These are phyloP conservation scores for Dasyprocta punctata DNA, from an alignment of 2,113 vertebrate species.

Conservation along the genomic window DNA sequence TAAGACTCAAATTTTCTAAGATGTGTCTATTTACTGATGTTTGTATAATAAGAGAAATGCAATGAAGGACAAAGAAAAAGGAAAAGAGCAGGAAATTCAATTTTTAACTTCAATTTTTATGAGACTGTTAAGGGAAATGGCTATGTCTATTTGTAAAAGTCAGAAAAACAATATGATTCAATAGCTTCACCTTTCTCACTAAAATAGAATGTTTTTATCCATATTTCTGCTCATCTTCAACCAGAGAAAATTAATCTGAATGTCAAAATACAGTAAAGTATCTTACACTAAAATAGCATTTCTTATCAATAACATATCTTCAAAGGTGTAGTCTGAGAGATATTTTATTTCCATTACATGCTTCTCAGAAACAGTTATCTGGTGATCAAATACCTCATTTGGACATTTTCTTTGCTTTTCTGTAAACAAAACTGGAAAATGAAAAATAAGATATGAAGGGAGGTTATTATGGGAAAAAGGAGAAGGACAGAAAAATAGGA, in stretches of 20 bases:
- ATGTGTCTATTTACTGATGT: not conserved
- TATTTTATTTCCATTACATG: not conserved
- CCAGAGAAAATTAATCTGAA: slow-evolving; percentile 63
- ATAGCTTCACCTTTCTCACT: slow-evolving; percentile 55
- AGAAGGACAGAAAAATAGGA: not conserved
- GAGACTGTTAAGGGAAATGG: not conserved
- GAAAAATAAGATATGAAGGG: not conserved
- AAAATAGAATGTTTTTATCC: slow-evolving; percentile 11
- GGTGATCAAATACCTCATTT: slow-evolving; percentile 31
- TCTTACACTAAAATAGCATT: slow-evolving; percentile 56
- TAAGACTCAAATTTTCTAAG: not conserved
- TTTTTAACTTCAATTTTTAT: slow-evolving; percentile 48
- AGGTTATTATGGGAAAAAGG: not conserved
- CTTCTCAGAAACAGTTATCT: slow-evolving; percentile 39
- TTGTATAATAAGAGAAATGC: not conserved
- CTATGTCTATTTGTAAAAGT: slow-evolving; percentile 56
- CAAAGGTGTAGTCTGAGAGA: not conserved
- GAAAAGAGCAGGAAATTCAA: slow-evolving; percentile 2
- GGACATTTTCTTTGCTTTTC: slow-evolving; percentile 13
- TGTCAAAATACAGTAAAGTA: slow-evolving; percentile 56
- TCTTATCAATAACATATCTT: slow-evolving; percentile 50
- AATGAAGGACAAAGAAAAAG: not conserved
- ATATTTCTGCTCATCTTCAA: slow-evolving; percentile 46
- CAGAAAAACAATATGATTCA: slow-evolving; percentile 63
- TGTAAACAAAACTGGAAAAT: slow-evolving; percentile 57